Conservation (phyloP, 2,113 vertebrate species). For the Rhagologus leucostigma region DNA sequence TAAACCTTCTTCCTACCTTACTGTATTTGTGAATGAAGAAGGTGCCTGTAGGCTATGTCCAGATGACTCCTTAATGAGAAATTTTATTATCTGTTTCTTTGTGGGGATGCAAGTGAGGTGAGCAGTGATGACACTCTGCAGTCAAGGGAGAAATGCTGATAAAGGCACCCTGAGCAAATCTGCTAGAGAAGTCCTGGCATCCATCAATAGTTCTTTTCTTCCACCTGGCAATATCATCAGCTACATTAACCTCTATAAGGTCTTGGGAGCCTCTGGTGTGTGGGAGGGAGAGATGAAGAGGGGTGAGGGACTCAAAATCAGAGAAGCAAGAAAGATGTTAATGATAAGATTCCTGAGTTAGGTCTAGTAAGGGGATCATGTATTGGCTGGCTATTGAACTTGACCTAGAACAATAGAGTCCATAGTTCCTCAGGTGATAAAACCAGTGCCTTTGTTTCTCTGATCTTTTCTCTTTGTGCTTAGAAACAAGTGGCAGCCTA, state of each 20-base stretch:
- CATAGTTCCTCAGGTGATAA: not conserved
- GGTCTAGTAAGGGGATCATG: rapidly evolving
- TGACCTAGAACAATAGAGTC: not conserved
- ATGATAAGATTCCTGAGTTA: not conserved
- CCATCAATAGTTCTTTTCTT: not conserved
- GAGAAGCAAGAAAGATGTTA: not conserved
- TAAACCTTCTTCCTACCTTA: not conserved
- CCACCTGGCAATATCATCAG: not conserved
- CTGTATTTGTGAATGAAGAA: not conserved
- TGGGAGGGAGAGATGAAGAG: not conserved
- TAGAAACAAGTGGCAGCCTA: not conserved
- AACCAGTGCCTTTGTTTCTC: not conserved
- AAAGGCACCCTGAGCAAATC: not conserved
- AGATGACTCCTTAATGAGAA: not conserved
- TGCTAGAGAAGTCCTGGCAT: not conserved
- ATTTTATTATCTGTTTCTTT: not conserved
- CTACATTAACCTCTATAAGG: not conserved
- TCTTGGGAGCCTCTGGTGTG: not conserved
- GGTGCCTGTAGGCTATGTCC: not conserved
- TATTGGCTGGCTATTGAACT: not conserved
- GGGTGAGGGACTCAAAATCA: not conserved
- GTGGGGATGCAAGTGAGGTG: not conserved
- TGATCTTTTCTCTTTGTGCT: not conserved
- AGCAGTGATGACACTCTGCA: not conserved
- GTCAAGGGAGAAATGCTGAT: not conserved